These are phyloP conservation scores for Hydrozoanthus tunicans DNA, from an alignment of 64 coral and sea anemone genomes.

Conservation along the genomic window DNA sequence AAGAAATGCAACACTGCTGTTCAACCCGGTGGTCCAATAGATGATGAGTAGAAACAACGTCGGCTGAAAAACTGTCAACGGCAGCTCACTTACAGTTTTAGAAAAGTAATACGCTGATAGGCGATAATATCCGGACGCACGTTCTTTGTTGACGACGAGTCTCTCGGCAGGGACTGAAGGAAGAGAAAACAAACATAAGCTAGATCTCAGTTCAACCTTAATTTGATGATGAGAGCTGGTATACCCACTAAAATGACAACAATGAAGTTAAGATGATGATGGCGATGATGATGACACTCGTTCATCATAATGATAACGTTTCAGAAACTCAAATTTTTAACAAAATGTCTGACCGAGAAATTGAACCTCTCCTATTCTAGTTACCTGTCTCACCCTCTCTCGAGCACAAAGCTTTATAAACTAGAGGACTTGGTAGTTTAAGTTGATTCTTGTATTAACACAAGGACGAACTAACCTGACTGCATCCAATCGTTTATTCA, in stretches of 20 bases:
- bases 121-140: conserved; percentile 53
- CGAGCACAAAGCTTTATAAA: no score
- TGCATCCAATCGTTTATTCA: no score
- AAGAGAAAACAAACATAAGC: background rate
- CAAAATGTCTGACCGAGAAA: no score
- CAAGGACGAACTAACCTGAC: no score
- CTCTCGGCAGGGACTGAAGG: conserved; percentile 25
- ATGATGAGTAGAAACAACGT: conserved; percentile 44
- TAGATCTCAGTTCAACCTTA: no score
- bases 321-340: no score
- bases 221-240: background rate
- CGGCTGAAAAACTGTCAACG: conserved; percentile 36
- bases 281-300: no score
- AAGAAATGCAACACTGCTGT: conserved; percentile 49
- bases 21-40: conserved; percentile 37
- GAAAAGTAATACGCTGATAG: conserved; percentile 47
- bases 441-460: no score
- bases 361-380: no score
- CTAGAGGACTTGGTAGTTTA: no score
- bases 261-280: background rate
- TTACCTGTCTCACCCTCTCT: no score
- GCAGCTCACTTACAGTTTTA: conserved; percentile 47
- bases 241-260: background rate
- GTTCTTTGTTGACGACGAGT: conserved; percentile 52
- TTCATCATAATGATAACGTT: no score